A percentile compares a stretch with the other conserved stretches of the same genome.
These are phyloP conservation scores for Fregata magnificens DNA, from an alignment of 2,113 vertebrate genomes.

Conservation along the genomic window DNA sequence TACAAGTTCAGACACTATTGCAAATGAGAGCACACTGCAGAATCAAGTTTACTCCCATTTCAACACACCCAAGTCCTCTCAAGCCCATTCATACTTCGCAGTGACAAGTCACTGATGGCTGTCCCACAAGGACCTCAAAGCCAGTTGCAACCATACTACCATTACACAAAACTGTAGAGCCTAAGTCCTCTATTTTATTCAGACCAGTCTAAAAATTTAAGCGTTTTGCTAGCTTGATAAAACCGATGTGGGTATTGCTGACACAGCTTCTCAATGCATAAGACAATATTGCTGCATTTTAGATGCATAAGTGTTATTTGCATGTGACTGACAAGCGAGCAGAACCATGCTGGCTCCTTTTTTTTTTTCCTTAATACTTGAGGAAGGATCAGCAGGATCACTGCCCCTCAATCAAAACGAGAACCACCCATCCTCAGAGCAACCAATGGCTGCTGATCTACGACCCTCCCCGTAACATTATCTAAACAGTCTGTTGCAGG, in stretches of 20 bases:
- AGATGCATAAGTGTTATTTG: not conserved
- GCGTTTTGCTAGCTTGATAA: not conserved
- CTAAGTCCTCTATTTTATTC: not conserved
- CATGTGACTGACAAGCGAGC: not conserved
- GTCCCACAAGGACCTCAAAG: not conserved
- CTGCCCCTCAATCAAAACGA: conserved; percentile 71
- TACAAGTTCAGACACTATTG: fast-evolving
- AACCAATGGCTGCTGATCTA: conserved; percentile 77
- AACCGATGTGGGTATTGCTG: fast-evolving
- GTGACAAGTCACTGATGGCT: not conserved
- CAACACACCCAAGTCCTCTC: not conserved
- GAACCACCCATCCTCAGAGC: conserved; percentile 80
- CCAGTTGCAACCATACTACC: fast-evolving
- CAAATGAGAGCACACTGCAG: fast-evolving
- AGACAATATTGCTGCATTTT: not conserved
- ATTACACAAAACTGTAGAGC: fast-evolving
- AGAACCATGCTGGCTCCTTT: not conserved
- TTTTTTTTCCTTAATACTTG: not conserved
- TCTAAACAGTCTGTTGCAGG: conserved; percentile 56
- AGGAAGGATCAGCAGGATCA: not conserved
- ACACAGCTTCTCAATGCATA: not conserved
- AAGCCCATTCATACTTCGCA: fast-evolving
- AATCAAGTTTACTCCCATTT: not conserved
- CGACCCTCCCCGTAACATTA: conserved; percentile 77
- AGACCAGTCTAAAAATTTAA: fast-evolving